Evolutionary conservation across 2,888 invertebrate genomes (phyloP), one percentile per base, ranked within the genome.

Genomic region (Doris montereyensis): DNA sequence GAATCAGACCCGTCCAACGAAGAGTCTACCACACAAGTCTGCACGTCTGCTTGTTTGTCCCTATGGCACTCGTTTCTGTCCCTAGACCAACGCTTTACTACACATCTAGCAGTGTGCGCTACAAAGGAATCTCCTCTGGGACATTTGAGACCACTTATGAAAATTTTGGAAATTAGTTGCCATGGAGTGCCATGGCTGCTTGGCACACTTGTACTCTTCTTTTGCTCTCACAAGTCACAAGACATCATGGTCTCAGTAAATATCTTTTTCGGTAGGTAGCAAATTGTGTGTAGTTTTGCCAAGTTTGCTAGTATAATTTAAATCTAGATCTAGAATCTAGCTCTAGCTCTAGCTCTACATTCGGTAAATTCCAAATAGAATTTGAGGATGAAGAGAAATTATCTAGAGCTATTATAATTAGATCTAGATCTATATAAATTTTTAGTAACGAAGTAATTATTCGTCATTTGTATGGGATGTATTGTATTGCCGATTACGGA

Each of bases 121-220:
- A 82, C 84, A 67, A 83, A 83, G 73, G 85, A 84, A 21, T 85
- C 88, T 0, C 60, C 83, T 0, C 75, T 86, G 65, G 86, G 87
- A 28, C 28, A 79, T 35, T 60, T 88, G 26, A 90, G 92, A 83
- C 89, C 92, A 0, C 89, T 93, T 82, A 92, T 93, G 89, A 92
- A 92, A 87, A 78, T 90, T 10, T 86, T 94, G n/a, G 94, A 94
- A 91, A 93, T 95, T 84, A 95, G 96, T 4, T 97, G 97, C 88
- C 96, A 97, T 92, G 97, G 97, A 8, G 93, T 97, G 72, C 94
- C 95, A 2, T 97, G 97, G 97, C 91, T 97, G 73, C 93, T 94
- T 4, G 93, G 94, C 30, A 95, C 95, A 94, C 91, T 96, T 30
- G 94, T 94, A 2, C 95, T 95, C 83, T 94, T 96, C 82, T 96